These are phyloP conservation scores for Gorsachius magnificus DNA, from an alignment of 2,797 vertebrate genomes.

Conservation along the genomic window DNA sequence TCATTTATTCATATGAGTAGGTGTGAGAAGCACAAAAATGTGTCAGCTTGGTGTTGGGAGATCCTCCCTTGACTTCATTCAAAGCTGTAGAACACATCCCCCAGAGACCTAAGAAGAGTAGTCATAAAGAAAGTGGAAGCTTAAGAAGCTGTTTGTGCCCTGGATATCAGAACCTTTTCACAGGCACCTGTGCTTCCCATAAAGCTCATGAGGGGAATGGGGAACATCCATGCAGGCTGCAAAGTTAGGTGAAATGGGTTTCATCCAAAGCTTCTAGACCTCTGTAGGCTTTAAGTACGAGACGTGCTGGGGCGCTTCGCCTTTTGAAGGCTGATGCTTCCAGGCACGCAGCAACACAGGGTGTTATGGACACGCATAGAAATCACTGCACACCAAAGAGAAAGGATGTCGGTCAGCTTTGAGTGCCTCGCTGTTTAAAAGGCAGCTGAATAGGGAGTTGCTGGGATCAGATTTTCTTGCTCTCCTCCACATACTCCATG, in stretches of 20 bases:
- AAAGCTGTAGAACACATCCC: background rate
- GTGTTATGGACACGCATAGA: fast-evolving
- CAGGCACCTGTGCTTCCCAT: background rate
- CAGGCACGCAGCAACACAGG: fast-evolving
- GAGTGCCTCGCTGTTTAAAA: background rate
- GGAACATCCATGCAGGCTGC: background rate
- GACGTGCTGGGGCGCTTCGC: fast-evolving
- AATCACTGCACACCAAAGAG: background rate
- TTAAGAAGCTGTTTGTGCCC: background rate
- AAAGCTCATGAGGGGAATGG: background rate
- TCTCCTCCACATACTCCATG: background rate
- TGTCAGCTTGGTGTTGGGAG: background rate
- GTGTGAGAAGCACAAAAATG: background rate
- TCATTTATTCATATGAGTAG: background rate
- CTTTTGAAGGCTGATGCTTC: background rate
- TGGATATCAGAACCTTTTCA: background rate
- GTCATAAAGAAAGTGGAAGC: background rate
- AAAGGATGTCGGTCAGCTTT: background rate
- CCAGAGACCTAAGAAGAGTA: background rate
- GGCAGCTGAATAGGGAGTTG: background rate
- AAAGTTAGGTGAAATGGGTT: background rate
- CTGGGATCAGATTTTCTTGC: background rate
- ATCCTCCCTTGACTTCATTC: background rate
- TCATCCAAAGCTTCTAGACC: background rate
- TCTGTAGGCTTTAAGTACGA: background rate